Percentiles rank a stretch among this genome's conserved stretches.
Evolutionary conservation across 2,113 vertebrate species (phyloP).

Genomic region (Hemiscyllium ocellatum): DNA sequence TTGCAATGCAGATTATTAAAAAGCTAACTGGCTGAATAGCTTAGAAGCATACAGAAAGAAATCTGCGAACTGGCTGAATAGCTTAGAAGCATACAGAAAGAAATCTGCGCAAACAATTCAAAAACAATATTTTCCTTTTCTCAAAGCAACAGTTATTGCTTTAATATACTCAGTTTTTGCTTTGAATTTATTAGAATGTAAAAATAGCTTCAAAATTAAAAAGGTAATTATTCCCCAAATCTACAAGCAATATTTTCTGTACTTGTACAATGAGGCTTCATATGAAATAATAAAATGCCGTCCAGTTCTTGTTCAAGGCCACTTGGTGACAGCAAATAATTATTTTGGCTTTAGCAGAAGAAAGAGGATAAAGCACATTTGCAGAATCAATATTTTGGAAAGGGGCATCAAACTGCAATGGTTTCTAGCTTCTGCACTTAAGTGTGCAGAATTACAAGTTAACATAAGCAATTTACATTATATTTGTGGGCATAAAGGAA

Average conservation of each 20-base stretch:
- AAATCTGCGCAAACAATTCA: neutral
- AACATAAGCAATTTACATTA: neutral
- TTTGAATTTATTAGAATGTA: neutral
- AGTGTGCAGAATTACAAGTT: neutral
- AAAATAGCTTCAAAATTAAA: neutral
- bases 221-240: neutral
- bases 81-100: neutral
- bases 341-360: neutral
- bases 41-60: neutral
- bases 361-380: neutral
- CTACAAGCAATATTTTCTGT: neutral
- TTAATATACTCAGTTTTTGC: neutral
- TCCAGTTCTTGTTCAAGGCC: neutral
- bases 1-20: neutral
- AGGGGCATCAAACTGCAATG: neutral
- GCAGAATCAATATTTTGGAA: neutral
- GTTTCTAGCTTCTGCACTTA: neutral
- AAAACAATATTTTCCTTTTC: neutral
- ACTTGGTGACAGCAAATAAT: conserved; percentile 1
- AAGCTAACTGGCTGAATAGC: neutral
- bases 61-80: neutral
- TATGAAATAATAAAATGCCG: neutral
- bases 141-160: neutral
- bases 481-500: neutral
- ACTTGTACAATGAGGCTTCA: neutral